Evolutionary conservation across 1,140 invertebrate genomes (phyloP), one percentile per base, ranked within the genome.

Genomic region (Thaumetopoea pityocampa): DNA sequence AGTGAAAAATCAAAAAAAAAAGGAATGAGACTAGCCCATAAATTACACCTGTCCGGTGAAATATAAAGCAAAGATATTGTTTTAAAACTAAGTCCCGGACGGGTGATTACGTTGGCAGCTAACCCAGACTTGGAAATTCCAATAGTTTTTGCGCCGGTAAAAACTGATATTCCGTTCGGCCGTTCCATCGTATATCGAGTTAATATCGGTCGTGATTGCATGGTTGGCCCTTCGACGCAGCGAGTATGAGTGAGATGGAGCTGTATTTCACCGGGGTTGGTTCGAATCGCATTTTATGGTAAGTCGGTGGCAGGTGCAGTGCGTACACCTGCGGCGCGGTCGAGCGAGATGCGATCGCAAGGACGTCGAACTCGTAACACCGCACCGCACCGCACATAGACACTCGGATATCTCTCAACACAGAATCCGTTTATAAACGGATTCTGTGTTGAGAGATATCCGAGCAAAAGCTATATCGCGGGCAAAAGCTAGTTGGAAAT

Each of bases 61-160:
- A 73, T 63, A 77, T 67, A 70, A 73, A 76, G 59, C 45, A 43
- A 40, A 62, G 56, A 77, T 72, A 81, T 72, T 78, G 70, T 77
- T 78, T 78, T 72, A 81, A 78, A 71, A 72, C 58, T 64, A 65
- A 63, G 59, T 73, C 68, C 63, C 64, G 52, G 45, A 46, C 63
- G 61, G 49, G 65, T 78, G 77, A 78, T 78, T 76, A 74, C 71
- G 52, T 44, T 49, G 45, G 64, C 60, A 53, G 61, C 63, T 59
- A 65, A 60, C 61, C 61, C 58, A 62, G 62, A 71, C 62, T 64
- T 64, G 58, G n/a, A 63, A 76, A 82, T 82, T 76, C 78, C 76
- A 49, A 79, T 76, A 83, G 79, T 83, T 80, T 83, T 83, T 83
- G 74, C 79, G 67, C 57, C 64, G 47, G 69, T 78, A 80, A 83